Evolutionary conservation across 2,113 vertebrate species (phyloP).

Genomic region (Cromileptes altivelis): DNA sequence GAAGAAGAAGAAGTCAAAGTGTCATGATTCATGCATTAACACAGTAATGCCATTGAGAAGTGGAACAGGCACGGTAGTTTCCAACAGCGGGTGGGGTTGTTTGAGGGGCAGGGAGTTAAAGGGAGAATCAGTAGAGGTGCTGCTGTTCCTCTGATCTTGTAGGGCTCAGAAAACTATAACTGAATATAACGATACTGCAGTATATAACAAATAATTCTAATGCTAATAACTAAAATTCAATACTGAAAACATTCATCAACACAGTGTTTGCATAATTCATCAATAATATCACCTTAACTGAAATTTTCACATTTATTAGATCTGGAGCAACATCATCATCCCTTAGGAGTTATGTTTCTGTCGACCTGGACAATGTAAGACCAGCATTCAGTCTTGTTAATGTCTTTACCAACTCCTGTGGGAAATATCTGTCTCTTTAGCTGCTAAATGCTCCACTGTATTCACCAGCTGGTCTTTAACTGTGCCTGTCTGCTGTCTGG

Average conservation of each 20-base stretch:
- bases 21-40: slow-evolving; percentile 75
- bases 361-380: not conserved
- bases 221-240: not conserved
- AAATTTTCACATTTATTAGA: not conserved
- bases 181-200: not conserved
- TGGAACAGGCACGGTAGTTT: slow-evolving; percentile 52
- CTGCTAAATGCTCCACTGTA: no score
- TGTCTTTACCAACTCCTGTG: not conserved
- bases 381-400: not conserved
- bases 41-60: slow-evolving; percentile 68
- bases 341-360: not conserved
- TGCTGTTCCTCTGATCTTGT: slow-evolving; percentile 6
- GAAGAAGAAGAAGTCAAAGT: slow-evolving; percentile 61
- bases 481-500: not conserved
- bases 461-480: not conserved
- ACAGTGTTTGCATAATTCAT: not conserved
- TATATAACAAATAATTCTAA: not conserved
- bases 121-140: slow-evolving; percentile 48
- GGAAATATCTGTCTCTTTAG: no score
- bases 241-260: not conserved
- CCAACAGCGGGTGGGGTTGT: slow-evolving; percentile 33
- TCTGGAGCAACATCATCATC: no score
- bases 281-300: no score
- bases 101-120: slow-evolving; percentile 26
- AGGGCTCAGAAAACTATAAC: not conserved